Base-by-base conservation (phyloP, 2,888 invertebrate genomes). In the Phlogophora meticulosa region DNA sequence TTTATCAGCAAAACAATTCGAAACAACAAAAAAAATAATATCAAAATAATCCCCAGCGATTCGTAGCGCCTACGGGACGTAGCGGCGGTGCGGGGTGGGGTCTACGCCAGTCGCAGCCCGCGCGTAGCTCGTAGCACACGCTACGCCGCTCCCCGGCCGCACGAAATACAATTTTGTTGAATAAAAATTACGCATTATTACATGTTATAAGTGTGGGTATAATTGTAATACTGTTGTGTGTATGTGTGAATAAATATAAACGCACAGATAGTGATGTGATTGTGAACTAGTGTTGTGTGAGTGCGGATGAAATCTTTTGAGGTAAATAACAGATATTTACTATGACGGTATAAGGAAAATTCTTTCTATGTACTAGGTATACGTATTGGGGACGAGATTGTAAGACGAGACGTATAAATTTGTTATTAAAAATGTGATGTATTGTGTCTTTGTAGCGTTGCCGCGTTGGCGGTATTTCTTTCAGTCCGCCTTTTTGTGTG, bases 41-140 rank as follows among this genome's bases (percentile, higher is more conserved):
- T 70, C 80, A 82, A 82, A 82, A 83, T 83, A 78, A 78, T 78
- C 81, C 70, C 76, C 55, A 80, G 85, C 83, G 86, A 78, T 83
- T 84, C 81, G 76, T 83, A 83, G 86, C 85, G 87, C 81, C 75
- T 80, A 84, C 85, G 84, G 81, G 79, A 82, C 81, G 85, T 81
- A 77, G 77, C 78, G 76, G 79, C 80, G 83, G 88, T 86, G 90
- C 85, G 93, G 92, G 93, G 91, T 83, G 92, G 87, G 88, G 87
- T 82, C 90, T 90, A 89, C 94, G 93, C 89, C 94, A 95, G 94
- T 95, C 91, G 90, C 89, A 91, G 90, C 88, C 81, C 87, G 88
- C 91, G 89, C 93, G 93, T 92, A 90, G 92, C 87, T 82, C 92
- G 90, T 90, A 90, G 91, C 90, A 85, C 87, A 80, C 93, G 94